Conservation (phyloP, 2,888 invertebrate species). For the Drosophila hawaiiensis region DNA sequence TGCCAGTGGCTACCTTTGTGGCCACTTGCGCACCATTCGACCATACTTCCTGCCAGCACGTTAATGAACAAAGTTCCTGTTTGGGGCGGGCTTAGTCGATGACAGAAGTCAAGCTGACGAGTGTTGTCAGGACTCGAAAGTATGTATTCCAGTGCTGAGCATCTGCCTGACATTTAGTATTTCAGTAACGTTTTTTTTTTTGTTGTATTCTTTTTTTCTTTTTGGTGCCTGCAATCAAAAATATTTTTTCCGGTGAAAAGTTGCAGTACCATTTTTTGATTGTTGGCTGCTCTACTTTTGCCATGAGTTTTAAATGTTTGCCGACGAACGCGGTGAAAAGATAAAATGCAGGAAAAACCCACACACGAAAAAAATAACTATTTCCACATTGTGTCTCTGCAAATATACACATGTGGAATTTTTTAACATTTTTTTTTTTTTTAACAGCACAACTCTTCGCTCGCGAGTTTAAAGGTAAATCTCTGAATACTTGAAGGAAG, state of each 20-base stretch:
- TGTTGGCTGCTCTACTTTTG: constrained; percentile 27
- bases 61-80: constrained; percentile 55
- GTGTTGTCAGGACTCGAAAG: constrained; percentile 21
- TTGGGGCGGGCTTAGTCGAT: constrained; percentile 9
- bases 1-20: constrained; percentile 41
- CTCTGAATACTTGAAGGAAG: not conserved
- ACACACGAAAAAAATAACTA: constrained; percentile 7
- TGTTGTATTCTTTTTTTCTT: constrained; percentile 3
- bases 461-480: not conserved
- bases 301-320: constrained; percentile 48
- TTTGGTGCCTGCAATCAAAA: constrained; percentile 22
- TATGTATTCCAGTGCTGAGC: not conserved
- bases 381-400: not conserved
- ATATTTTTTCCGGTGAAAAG: constrained; percentile 25
- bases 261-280: constrained; percentile 16
- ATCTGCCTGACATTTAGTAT: constrained; percentile 8
- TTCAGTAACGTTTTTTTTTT: constrained; percentile 12
- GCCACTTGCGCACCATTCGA: constrained; percentile 51
- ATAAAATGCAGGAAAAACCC: constrained; percentile 14
- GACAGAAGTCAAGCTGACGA: constrained; percentile 49
- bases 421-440: constrained; percentile 6
- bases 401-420: constrained; percentile 26
- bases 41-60: constrained; percentile 15
- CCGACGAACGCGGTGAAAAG: constrained; percentile 2
- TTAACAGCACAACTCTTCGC: not conserved